Evolutionary conservation across 2,888 invertebrate species (phyloP), one percentile per base, ranked within the genome.

Genomic region (Aphidoletes aphidimyza): DNA sequence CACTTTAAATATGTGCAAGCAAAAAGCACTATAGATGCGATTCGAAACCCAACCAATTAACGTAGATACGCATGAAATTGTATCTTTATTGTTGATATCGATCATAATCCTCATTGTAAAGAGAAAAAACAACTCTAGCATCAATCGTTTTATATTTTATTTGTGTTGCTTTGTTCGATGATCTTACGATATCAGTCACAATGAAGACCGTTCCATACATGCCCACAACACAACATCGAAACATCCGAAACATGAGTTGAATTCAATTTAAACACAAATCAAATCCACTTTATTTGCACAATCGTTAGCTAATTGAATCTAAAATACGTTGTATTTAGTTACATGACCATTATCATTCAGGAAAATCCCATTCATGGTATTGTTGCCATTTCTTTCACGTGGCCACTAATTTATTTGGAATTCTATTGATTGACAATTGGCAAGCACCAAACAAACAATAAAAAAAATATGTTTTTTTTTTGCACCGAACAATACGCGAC

Each of bases 201-300:
- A 42, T 42, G 42, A 9, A 42, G 42, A n/a, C n/a, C n/a, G n/a
- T n/a, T n/a, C 42, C 42, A 42, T 9, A 42, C 8, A 42, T 9
- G 6, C 8, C 8, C 42, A 6, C 42, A 42, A 42, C 8, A 42
- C 8, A 9, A 42, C 42, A 42, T 22, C 22, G 8, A 47, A 11
- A 47, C 17, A 17, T 11, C n/a, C 69, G 69, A 69, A 69, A 69
- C 69, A 54, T 3, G 11, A 26, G 1, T 54, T 69, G 34, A 69
- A 30, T 69, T 69, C 34, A 69, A 69, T 69, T 54, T 54, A 54
- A n/a, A n/a, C n/a, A 54, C n/a, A 22, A 54, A 47, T 8, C n/a
- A 69, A 69, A 69, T 69, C 69, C 69, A 69, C 69, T 69, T 69
- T 69, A 69, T 69, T 69, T 69, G 34, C 34, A 69, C 69, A 69